Conservation (phyloP, 2,797 vertebrate genomes). For the Odontamblyopus lacepedii region DNA sequence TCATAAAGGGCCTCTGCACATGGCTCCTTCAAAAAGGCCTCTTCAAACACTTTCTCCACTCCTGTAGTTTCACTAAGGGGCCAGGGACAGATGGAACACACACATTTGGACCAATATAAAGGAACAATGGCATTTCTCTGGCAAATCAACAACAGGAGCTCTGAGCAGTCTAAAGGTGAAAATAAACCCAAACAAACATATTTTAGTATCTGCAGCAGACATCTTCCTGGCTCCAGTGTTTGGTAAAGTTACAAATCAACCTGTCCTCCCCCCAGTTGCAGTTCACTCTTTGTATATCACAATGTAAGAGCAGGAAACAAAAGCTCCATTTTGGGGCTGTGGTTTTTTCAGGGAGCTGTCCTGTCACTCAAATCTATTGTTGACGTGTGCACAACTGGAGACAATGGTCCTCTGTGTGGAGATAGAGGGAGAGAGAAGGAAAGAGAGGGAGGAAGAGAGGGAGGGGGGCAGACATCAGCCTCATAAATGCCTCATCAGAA, state of each 20-base stretch:
- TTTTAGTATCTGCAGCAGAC: not conserved
- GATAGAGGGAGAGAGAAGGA: not conserved
- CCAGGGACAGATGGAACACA: slow-evolving; percentile 51
- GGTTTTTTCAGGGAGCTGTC: slow-evolving; percentile 60
- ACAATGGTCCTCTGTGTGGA: slow-evolving; percentile 70
- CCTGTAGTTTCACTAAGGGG: slow-evolving; percentile 15
- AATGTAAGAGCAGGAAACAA: slow-evolving; percentile 66
- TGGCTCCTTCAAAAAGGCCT: slow-evolving; percentile 7
- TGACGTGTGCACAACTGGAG: slow-evolving; percentile 65
- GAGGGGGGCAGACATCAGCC: not conserved
- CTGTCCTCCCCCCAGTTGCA: slow-evolving; percentile 54
- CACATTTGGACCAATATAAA: slow-evolving; percentile 41
- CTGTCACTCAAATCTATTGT: slow-evolving; percentile 78
- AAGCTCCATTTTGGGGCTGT: slow-evolving; percentile 64
- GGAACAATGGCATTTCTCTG: not conserved
- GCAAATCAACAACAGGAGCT: no score
- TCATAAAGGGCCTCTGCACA: slow-evolving; percentile 42
- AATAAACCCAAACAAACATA: no score
- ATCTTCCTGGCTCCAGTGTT: slow-evolving; percentile 39
- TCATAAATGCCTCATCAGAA: no score
- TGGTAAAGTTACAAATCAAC: slow-evolving; percentile 52
- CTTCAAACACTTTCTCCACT: slow-evolving; percentile 14
- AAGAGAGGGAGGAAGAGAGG: not conserved
- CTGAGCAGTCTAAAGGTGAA: no score
- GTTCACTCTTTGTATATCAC: slow-evolving; percentile 65